These are phyloP conservation scores for Aphodius granarius DNA, from an alignment of 2,888 invertebrate genomes.

Conservation along the genomic window DNA sequence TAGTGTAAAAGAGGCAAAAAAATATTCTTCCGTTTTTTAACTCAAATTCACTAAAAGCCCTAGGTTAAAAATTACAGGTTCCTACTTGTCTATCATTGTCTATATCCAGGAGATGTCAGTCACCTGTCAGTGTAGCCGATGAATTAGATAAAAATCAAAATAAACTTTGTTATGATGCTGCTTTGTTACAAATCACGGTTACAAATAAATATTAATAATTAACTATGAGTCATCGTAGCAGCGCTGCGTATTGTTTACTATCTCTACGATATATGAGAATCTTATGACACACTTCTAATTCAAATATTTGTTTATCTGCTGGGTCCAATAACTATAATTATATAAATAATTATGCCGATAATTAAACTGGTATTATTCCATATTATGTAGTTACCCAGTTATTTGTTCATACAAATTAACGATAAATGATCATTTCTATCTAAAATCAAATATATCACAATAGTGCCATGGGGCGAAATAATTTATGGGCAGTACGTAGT, in stretches of 20 bases:
- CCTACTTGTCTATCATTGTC: no score
- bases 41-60: no score
- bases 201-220: no score
- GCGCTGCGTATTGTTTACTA: not conserved
- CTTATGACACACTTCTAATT: not conserved
- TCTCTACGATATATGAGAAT: not conserved
- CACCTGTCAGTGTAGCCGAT: no score
- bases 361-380: not conserved
- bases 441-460: not conserved
- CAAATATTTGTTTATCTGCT: not conserved
- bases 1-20: no score
- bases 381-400: not conserved
- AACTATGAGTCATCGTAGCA: not conserved
- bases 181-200: not conserved
- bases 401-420: not conserved
- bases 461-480: no score
- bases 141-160: no score
- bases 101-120: no score
- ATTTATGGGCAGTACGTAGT: no score
- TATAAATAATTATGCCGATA: not conserved
- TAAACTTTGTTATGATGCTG: not conserved
- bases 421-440: not conserved
- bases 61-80: no score
- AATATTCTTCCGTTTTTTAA: no score
- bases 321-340: not conserved